Conservation (phyloP, 1,140 invertebrate genomes). For the Nephila pilipes region DNA sequence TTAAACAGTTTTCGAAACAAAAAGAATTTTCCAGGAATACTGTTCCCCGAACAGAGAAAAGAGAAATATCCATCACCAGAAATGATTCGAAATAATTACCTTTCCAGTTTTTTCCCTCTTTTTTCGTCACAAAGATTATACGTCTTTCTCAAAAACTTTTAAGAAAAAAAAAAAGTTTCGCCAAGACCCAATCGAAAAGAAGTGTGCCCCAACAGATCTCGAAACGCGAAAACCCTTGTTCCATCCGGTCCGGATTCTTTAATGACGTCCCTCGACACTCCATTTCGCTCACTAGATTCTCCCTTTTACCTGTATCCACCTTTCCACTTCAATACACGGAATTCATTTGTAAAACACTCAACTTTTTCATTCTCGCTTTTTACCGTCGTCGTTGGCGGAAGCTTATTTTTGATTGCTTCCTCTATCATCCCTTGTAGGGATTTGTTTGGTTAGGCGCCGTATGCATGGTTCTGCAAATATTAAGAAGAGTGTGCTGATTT, state of each 20-base stretch:
- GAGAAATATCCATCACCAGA: not conserved
- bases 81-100: not conserved
- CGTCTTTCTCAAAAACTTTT: not conserved
- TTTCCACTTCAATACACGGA: constrained; percentile 47
- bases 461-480: constrained; percentile 53
- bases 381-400: not conserved
- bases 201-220: not conserved
- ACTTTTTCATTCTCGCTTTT: not conserved
- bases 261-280: constrained; percentile 22
- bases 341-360: constrained; percentile 47
- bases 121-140: not conserved
- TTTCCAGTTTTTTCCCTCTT: not conserved
- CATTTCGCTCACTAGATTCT: constrained; percentile 13
- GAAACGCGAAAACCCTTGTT: constrained; percentile 30
- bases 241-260: constrained; percentile 36
- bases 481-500: constrained; percentile 23
- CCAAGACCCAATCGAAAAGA: not conserved
- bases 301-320: constrained; percentile 9
- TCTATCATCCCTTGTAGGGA: constrained; percentile 15
- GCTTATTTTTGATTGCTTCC: constrained; percentile 20
- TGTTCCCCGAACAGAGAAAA: too few species aligned
- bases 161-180: not conserved
- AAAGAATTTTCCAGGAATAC: too few species aligned
- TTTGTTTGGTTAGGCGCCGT: constrained; percentile 34
- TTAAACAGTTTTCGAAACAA: too few species aligned